Conservation (phyloP, 2,113 vertebrate genomes). For the Tylochromis polylepis region DNA sequence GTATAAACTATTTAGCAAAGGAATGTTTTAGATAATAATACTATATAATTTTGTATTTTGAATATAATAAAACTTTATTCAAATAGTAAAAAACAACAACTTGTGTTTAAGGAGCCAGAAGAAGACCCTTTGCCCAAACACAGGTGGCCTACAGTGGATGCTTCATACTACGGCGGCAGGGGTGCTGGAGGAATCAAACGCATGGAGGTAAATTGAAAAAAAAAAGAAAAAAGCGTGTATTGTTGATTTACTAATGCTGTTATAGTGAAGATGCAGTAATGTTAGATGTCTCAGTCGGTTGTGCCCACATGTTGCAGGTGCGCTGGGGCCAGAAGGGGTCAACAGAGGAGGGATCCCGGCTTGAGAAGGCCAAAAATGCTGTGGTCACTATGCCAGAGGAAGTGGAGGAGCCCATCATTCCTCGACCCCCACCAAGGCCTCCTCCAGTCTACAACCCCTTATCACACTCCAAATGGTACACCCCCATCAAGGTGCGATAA, state of each 20-base stretch:
- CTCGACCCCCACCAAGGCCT: slow-evolving; percentile 71
- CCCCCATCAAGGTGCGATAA: slow-evolving; percentile 87
- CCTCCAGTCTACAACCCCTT: slow-evolving; percentile 71
- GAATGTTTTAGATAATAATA: neutral
- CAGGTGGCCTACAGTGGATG: slow-evolving; percentile 95
- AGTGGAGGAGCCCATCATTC: slow-evolving; percentile 72
- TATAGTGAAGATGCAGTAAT: neutral
- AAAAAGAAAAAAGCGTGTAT: neutral
- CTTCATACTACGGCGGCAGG: slow-evolving; percentile 95
- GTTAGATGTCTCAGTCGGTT: neutral
- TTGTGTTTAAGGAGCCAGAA: slow-evolving; percentile 75
- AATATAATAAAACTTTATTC: neutral
- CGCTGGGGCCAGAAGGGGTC: slow-evolving; percentile 95
- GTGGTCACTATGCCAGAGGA: slow-evolving; percentile 86
- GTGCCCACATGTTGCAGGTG: slow-evolving; percentile 72
- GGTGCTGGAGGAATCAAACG: slow-evolving; percentile 94
- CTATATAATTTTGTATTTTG: neutral
- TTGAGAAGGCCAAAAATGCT: slow-evolving; percentile 93
- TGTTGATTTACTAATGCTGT: neutral
- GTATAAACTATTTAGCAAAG: neutral
- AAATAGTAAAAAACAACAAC: fast-evolving
- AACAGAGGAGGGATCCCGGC: slow-evolving; percentile 90
- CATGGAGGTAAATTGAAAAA: slow-evolving; percentile 83
- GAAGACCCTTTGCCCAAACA: slow-evolving; percentile 79
- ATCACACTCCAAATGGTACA: slow-evolving; percentile 88